Base-by-base conservation (phyloP, 1,140 invertebrate species). In the Leptinotarsa undecemlineata region DNA sequence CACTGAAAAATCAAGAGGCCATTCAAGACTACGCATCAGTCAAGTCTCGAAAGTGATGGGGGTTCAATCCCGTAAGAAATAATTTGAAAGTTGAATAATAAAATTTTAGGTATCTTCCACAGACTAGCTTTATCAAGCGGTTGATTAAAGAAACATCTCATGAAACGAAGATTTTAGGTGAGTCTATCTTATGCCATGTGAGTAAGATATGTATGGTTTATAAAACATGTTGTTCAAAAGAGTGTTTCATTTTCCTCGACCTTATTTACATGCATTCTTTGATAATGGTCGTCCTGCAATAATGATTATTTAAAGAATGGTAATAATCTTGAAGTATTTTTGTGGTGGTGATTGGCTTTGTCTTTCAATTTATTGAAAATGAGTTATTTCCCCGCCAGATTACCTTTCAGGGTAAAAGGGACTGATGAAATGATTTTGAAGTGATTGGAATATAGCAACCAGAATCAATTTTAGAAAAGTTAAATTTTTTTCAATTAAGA, bases 1-100 rank as follows among this genome's bases (percentile, higher is more conserved):
- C 63, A 20, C 20, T 15, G 63, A 64, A 20, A 64, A 64, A 64
- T 14, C 20, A 64, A 64, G 63, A 64, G 63, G 63, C 20, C 63
- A 57, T 57, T 57, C 51, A 57, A 57, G 51, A 57, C 51, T 17
- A 17, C 51, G 51, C 51, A 57, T 57, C 51, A 17, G 51, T 57
- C 51, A 57, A 57, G 51, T 57, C 51, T 57, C 51, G n/a, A 57
- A 57, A 57, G 51, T 8, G 51, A 17, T 19, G 15, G 51, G 51
- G 15, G 6, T 57, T 57, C n/a, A 42, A 42, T 42, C 33, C 33
- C 33, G 15, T 57, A 57, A 57, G 51, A 57, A 57, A 57, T 57
- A 15, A 57, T 57, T 57, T 57, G 51, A 19, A 6, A 6, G 51
- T 57, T 14, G 33, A 57, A 57, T 57, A 17, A 57, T 57, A 57